Base-by-base conservation (phyloP, 2,113 vertebrate genomes). In the Catharus fuscescens region DNA sequence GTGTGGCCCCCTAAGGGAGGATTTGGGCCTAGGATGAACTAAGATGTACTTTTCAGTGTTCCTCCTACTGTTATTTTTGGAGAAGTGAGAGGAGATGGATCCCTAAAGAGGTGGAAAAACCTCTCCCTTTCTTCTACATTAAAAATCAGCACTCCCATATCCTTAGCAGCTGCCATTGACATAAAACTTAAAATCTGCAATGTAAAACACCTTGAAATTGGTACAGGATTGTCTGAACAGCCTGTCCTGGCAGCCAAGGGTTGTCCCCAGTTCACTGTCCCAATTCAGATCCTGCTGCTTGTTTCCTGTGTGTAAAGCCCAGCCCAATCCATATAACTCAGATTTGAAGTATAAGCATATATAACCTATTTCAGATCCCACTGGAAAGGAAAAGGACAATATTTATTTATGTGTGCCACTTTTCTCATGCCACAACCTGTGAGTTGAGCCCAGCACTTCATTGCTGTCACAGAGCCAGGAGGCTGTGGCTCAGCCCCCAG, bases 281-380 rank as follows among this genome's bases (percentile, higher is more conserved):
- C 19, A 1, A 0, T 7, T 31, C 70, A 16, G 26, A 32, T 19
- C n/a, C 21, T 40, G 4, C 2, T 14, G 10, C 28, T 53, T 24
- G 0, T 32, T 48, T n/a, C 18, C 60, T 14, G 19, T 10, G 14
- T 18, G 26, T n/a, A 66, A 44, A 81, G 26, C 44, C 12, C 24
- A 38, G 26, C 52, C 29, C 14, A 45, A 31, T 10, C n/a, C 18
- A 13, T 1, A 38, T 0, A 31, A 6, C 14, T 29, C 50, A 52
- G 50, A 52, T 52, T 52, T 29, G 50, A 52, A 52, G 50, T 4
- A 29, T 14, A 52, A 29, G 50, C 14, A 52, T 17, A 52, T 52
- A 18, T 52, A 8, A 4, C 6, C 44, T 42, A 60, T 12, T 74
- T 60, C 66, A 71, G 32, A 71, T 48, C 34, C 24, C 66, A 12